Conservation (phyloP, 2,113 vertebrate species). For the Suricata suricatta region DNA sequence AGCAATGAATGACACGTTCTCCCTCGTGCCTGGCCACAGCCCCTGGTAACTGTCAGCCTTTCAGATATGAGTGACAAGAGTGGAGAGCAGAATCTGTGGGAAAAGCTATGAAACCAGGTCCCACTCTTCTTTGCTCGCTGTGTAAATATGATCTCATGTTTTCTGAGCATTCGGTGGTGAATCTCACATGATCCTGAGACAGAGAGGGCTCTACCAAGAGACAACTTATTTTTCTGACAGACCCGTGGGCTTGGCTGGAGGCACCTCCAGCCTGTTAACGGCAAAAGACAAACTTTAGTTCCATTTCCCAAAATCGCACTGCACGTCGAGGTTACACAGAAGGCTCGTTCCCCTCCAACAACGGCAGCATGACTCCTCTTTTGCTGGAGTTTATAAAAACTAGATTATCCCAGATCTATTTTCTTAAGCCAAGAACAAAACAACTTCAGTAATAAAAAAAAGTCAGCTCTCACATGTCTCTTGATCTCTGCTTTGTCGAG, state of each 20-base stretch:
- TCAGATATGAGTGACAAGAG: constrained; percentile 58
- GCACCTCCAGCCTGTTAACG: background rate
- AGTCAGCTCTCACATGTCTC: background rate
- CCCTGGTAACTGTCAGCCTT: constrained; percentile 62
- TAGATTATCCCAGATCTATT: constrained; percentile 24
- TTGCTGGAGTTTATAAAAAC: constrained; percentile 40
- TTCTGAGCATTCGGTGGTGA: constrained; percentile 36
- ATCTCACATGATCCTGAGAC: constrained; percentile 56
- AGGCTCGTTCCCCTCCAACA: background rate
- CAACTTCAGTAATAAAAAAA: constrained; percentile 19
- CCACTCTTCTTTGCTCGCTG: constrained; percentile 39
- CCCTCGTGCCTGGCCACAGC: constrained; percentile 23
- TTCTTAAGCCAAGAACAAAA: constrained; percentile 60
- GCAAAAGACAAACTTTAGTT: background rate
- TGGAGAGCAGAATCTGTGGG: constrained; percentile 65
- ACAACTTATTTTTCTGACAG: constrained; percentile 34
- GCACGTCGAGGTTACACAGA: background rate
- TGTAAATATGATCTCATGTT: constrained; percentile 71
- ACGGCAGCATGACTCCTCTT: background rate
- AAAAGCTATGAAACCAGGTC: constrained; percentile 55
- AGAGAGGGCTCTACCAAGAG: background rate
- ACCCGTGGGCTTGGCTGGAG: background rate
- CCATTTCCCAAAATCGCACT: background rate
- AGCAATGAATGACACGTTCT: constrained; percentile 28
- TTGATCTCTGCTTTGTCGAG: constrained; percentile 52